Conservation (phyloP, 2,797 vertebrate species). For the Liparis tanakae region DNA sequence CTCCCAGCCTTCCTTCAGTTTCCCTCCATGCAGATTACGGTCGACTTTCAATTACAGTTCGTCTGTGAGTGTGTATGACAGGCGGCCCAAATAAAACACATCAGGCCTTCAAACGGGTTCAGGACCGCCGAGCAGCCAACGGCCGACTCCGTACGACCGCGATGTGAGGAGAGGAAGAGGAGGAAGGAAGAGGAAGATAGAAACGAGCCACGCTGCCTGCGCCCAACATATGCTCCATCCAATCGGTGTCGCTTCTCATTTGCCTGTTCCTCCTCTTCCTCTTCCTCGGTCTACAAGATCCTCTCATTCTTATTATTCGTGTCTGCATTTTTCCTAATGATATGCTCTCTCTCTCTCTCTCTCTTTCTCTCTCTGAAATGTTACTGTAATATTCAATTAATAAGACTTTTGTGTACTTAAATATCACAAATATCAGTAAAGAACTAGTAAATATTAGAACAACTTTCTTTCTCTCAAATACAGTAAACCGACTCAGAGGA, state of each 20-base stretch:
- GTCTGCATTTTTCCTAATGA: constrained; percentile 38
- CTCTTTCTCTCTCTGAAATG: constrained; percentile 5
- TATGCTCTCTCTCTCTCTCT: constrained; percentile 27
- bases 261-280: constrained; percentile 74
- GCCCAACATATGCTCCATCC: constrained; percentile 95
- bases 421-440: background rate
- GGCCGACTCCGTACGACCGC: constrained; percentile 67
- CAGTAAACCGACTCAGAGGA: too few species aligned
- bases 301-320: constrained; percentile 38
- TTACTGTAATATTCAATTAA: constrained; percentile 5
- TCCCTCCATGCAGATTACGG: constrained; percentile 88
- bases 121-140: constrained; percentile 85
- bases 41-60: constrained; percentile 93
- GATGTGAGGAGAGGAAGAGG: constrained; percentile 92
- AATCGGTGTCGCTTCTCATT: constrained; percentile 94
- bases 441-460: constrained; percentile 1
- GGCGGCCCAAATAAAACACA: constrained; percentile 91
- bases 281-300: constrained; percentile 32
- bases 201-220: constrained; percentile 63
- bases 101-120: constrained; percentile 95
- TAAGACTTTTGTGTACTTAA: background rate
- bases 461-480: too few species aligned
- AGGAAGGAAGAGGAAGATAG: constrained; percentile 71
- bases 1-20: constrained; percentile 75
- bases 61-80: constrained; percentile 90